Evolutionary conservation across 1,140 invertebrate genomes (phyloP).

Genomic region (Macrostomum lignano): DNA sequence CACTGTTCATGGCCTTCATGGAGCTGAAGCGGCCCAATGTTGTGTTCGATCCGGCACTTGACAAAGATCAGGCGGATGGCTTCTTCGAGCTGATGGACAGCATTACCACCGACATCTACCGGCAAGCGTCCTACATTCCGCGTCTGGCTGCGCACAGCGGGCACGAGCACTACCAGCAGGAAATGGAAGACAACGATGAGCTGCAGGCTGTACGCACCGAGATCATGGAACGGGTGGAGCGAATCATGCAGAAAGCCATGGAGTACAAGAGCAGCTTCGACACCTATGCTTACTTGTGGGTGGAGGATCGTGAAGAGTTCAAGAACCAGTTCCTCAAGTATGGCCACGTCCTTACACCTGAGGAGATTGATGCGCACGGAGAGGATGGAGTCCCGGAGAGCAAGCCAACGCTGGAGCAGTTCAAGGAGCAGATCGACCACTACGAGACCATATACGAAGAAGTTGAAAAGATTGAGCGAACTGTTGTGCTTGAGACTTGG

Average conservation of each 20-base stretch:
- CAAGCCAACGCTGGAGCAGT: constrained; percentile 55
- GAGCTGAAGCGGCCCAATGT: constrained; percentile 37
- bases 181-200: constrained; percentile 11
- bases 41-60: constrained; percentile 43
- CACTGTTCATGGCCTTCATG: background rate
- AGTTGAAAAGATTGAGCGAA: constrained; percentile 20
- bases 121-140: constrained; percentile 44
- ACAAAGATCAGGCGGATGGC: constrained; percentile 41
- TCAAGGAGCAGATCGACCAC: constrained; percentile 44
- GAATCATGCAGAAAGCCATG: constrained; percentile 23
- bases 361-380: constrained; percentile 50
- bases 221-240: constrained; percentile 25
- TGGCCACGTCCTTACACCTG: constrained; percentile 46
- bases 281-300: constrained; percentile 48
- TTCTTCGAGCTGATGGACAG: constrained; percentile 45
- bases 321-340: constrained; percentile 68
- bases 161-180: constrained; percentile 23
- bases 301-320: constrained; percentile 52
- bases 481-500: constrained; percentile 56
- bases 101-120: constrained; percentile 49
- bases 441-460: constrained; percentile 59
- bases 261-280: constrained; percentile 26
- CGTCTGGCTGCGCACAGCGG: constrained; percentile 30
- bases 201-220: constrained; percentile 23
- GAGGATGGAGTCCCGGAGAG: constrained; percentile 33